Evolutionary conservation across 2,797 vertebrate species (phyloP), one percentile per base, ranked within the genome.

Genomic region (Rhynchotus rufescens): DNA sequence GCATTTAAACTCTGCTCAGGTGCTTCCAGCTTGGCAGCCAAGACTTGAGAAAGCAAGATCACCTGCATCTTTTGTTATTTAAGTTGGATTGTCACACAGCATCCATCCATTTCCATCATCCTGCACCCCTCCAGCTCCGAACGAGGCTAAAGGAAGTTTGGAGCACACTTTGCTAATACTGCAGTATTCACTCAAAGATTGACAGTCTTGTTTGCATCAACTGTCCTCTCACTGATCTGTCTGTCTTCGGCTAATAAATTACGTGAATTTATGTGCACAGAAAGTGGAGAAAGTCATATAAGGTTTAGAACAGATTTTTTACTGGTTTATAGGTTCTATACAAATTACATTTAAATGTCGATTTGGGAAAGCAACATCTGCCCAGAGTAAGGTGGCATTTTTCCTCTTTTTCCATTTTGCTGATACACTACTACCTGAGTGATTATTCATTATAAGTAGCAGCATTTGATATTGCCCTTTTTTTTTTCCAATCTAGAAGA

Each of bases 151-250:
- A 64, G 25, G 84, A 92, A 89, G 87, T 90, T 85, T 89, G 80
- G 25, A 96, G 71, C 74, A 44, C 0, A 0, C 16, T 93, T 32
- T 61, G 15, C 74, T 69, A 89, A 38, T 83, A 49, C 80, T 94
- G 94, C 86, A 88, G 88, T 82, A 71, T 78, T 47, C 82, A 83
- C 91, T 92, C 92, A 97, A 96, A 96, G 96, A 90, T 97, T 91
- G 68, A 52, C 51, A 42, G 68, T 62, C 88, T 92, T 94, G 76
- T 94, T 93, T 87, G 66, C 69, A 47, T 88, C 64, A 62, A 56
- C n/a, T 44, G 38, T 80, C 77, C 11, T 89, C 86, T 84, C 95
- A 79, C 36, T 78, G 90, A 49, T 87, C 88, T 66, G 81, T 3
- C 59, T 4, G 2, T 86, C 68, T 42, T 82, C 51, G 62, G 89